Conservation (phyloP, 2,113 vertebrate species). For the Procavia capensis region DNA sequence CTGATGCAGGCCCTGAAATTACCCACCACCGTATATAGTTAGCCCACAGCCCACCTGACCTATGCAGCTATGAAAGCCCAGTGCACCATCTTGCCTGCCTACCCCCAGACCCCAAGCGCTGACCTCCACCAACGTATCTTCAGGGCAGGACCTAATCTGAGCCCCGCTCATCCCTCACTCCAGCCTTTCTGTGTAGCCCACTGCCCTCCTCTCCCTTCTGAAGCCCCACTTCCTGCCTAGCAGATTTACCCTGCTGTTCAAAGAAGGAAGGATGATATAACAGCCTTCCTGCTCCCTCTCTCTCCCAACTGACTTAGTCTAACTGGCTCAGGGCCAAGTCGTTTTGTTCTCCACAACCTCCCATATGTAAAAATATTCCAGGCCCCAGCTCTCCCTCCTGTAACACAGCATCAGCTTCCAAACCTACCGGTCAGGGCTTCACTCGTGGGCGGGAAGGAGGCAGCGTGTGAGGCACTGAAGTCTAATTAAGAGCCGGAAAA, state of each 20-base stretch:
- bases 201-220: background rate
- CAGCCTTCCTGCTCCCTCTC: slow-evolving; percentile 42
- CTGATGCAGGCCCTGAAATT: background rate
- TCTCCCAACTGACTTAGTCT: slow-evolving; percentile 59
- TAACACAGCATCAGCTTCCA: slow-evolving; percentile 58
- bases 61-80: background rate
- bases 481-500: slow-evolving; percentile 74
- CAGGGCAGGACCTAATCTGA: background rate
- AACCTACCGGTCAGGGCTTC: slow-evolving; percentile 50
- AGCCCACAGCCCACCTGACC: background rate
- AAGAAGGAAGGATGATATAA: slow-evolving; percentile 61
- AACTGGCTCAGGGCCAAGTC: slow-evolving; percentile 57
- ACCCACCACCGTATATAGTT: background rate
- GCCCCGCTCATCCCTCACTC: background rate
- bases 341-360: slow-evolving; percentile 57
- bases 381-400: slow-evolving; percentile 29
- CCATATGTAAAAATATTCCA: slow-evolving; percentile 68
- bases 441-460: slow-evolving; percentile 55
- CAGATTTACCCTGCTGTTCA: slow-evolving; percentile 59
- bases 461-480: slow-evolving; percentile 18
- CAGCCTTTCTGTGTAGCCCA: background rate
- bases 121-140: background rate
- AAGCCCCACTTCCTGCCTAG: slow-evolving; percentile 39
- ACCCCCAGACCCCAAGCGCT: accelerated
- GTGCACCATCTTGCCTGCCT: background rate